Conservation (phyloP, 2,888 invertebrate genomes). For the Drepana falcataria region DNA sequence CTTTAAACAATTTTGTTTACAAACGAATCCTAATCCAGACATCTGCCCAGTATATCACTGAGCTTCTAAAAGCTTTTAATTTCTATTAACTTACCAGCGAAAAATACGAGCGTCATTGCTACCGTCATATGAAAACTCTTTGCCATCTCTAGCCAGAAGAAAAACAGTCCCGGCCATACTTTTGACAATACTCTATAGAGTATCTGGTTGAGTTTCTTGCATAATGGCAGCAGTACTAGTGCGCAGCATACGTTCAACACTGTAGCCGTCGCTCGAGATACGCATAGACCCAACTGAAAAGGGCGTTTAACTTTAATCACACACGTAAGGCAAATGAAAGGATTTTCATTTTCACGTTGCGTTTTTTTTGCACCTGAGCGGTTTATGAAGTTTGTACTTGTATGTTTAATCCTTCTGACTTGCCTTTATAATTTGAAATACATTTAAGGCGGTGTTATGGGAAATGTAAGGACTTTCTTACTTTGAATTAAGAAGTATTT, state of each 20-base stretch:
- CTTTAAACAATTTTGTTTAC: too few species aligned
- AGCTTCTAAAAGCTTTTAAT: background rate
- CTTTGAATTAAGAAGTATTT: too few species aligned
- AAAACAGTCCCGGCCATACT: constrained; percentile 58
- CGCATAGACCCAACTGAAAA: constrained; percentile 73
- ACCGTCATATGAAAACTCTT: constrained; percentile 77
- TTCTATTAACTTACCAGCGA: constrained; percentile 59
- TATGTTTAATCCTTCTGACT: too few species aligned
- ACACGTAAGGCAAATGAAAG: background rate
- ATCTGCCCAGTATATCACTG: too few species aligned
- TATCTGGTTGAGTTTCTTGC: constrained; percentile 71
- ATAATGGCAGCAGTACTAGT: constrained; percentile 66
- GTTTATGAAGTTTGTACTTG: background rate
- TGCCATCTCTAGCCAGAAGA: constrained; percentile 70
- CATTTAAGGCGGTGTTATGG: too few species aligned
- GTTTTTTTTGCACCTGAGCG: background rate
- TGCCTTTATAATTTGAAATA: constrained; percentile 2
- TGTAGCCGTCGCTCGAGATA: constrained; percentile 76
- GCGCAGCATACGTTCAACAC: constrained; percentile 67
- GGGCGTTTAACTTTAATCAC: constrained; percentile 1
- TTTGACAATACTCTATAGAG: constrained; percentile 53
- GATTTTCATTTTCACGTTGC: background rate
- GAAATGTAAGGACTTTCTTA: too few species aligned
- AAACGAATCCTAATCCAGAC: too few species aligned
- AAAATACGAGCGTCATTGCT: constrained; percentile 64